These are phyloP conservation scores for Poeciliopsis infans DNA, from an alignment of 2,797 vertebrate species.

Conservation along the genomic window DNA sequence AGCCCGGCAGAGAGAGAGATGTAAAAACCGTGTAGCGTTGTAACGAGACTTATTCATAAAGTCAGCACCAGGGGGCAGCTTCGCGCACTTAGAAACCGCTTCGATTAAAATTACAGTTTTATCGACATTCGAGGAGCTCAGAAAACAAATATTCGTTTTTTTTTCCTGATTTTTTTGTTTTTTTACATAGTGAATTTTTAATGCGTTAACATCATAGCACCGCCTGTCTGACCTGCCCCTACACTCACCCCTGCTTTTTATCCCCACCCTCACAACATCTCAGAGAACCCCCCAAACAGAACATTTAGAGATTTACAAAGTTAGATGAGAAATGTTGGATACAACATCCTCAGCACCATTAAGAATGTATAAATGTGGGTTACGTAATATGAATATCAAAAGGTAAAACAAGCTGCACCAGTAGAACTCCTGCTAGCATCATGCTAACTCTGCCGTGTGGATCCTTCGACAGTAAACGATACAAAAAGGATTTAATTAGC, in stretches of 20 bases:
- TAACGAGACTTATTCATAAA: slow-evolving; percentile 66
- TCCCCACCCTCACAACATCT: neutral
- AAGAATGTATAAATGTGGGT: slow-evolving; percentile 42
- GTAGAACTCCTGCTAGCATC: slow-evolving; percentile 26
- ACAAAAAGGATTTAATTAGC: slow-evolving; percentile 46
- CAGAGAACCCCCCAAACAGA: slow-evolving; percentile 38
- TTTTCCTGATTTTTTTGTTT: slow-evolving; percentile 22
- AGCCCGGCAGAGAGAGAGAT: slow-evolving; percentile 51
- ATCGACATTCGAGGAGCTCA: slow-evolving; percentile 73
- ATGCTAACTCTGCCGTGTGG: slow-evolving; percentile 44
- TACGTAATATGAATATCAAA: slow-evolving; percentile 35
- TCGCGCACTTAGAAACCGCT: slow-evolving; percentile 62
- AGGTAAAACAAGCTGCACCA: slow-evolving; percentile 32
- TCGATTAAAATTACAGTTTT: slow-evolving; percentile 65
- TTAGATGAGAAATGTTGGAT: slow-evolving; percentile 53
- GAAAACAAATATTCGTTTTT: slow-evolving; percentile 58
- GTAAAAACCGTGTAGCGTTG: slow-evolving; percentile 58
- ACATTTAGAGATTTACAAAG: slow-evolving; percentile 56
- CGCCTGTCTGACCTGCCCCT: slow-evolving; percentile 38
- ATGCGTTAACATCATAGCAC: slow-evolving; percentile 76
- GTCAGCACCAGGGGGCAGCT: slow-evolving; percentile 81
- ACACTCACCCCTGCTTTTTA: neutral
- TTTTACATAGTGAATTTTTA: slow-evolving; percentile 77
- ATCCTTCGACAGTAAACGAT: slow-evolving; percentile 47
- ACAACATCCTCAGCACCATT: slow-evolving; percentile 70